These are phyloP conservation scores for Leptopilina myrica DNA, from an alignment of 2,888 invertebrate species.

Conservation along the genomic window DNA sequence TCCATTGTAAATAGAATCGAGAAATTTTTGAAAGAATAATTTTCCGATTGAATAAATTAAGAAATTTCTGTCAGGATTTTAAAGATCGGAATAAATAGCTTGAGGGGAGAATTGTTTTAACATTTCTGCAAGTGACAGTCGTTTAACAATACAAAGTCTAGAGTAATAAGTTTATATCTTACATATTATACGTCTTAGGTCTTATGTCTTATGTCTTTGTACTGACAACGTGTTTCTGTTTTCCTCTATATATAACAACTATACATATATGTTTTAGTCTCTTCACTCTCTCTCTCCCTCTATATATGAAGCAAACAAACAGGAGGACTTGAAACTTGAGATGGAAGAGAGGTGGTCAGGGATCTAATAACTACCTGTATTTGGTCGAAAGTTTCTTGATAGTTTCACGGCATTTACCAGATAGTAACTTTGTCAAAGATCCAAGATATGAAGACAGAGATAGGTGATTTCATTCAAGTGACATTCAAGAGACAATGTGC, in stretches of 20 bases:
- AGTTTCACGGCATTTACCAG: conserved; percentile 37
- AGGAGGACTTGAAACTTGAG: conserved; percentile 12
- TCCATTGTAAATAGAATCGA: not conserved
- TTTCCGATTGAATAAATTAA: not conserved
- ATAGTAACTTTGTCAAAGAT: conserved; percentile 49
- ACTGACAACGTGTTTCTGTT: conserved; percentile 9
- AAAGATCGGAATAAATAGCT: conserved; percentile 1
- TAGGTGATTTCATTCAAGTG: conserved; percentile 41
- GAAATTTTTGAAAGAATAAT: not conserved
- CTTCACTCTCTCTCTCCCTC: not conserved
- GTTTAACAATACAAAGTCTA: conserved; percentile 3
- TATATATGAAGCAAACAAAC: conserved; percentile 24
- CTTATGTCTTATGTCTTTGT: not conserved
- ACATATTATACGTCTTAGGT: conserved; percentile 11
- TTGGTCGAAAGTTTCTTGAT: conserved; percentile 35
- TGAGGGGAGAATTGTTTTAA: conserved; percentile 1
- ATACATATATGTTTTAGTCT: not conserved
- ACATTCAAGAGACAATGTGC: conserved; percentile 44
- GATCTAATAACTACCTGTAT: conserved; percentile 26
- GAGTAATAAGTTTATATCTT: conserved; percentile 32
- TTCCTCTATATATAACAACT: conserved; percentile 35
- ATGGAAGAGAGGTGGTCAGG: conserved; percentile 25
- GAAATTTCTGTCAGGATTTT: not conserved
- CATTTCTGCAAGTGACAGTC: conserved; percentile 27
- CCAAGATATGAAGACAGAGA: conserved; percentile 43